Evolutionary conservation across 2,888 invertebrate species (phyloP), one percentile per base, ranked within the genome.

Genomic region (Agonopterix arenella): DNA sequence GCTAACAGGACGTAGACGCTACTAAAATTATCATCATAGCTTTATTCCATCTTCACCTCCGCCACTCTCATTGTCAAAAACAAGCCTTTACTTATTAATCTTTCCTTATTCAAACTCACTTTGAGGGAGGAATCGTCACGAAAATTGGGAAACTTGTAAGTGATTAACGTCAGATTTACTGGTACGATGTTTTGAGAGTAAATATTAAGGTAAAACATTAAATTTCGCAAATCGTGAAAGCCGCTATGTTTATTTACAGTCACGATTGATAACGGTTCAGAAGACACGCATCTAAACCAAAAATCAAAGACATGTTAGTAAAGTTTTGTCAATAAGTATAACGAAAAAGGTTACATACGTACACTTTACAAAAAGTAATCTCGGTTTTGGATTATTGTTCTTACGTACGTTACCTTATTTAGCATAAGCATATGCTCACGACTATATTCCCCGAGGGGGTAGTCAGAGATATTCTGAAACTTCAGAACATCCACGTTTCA

Each of bases 191-290:
- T 60, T 67, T 64, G 75, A 66, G 72, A 73, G 76, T 68, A 75
- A 65, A 73, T 72, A 77, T 75, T 74, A 68, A 68, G 63, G 65
- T 60, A 60, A 70, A 75, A 72, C 72, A 79, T 77, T 72, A 68
- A 73, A 75, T 75, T 61, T 69, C 60, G 60, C 59, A 73, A 74
- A 73, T 67, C 64, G 65, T 61, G 64, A 60, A 67, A 70, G 60
- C 65, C 66, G 63, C 64, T 60, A 45, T 63, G 68, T 69, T 68
- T 67, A 64, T 69, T 69, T 67, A 61, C 60, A 60, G 60, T 61
- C 55, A 55, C 59, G 63, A 71, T 68, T 72, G 67, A 64, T 66
- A 62, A 66, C 66, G 69, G 71, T 67, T 72, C 62, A 65, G 57
- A 62, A 57, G 64, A 51, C 59, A 55, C 59, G 61, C 63, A 58